Evolutionary conservation across 2,797 vertebrate genomes (phyloP).

Genomic region (Coccyzus lansbergi): DNA sequence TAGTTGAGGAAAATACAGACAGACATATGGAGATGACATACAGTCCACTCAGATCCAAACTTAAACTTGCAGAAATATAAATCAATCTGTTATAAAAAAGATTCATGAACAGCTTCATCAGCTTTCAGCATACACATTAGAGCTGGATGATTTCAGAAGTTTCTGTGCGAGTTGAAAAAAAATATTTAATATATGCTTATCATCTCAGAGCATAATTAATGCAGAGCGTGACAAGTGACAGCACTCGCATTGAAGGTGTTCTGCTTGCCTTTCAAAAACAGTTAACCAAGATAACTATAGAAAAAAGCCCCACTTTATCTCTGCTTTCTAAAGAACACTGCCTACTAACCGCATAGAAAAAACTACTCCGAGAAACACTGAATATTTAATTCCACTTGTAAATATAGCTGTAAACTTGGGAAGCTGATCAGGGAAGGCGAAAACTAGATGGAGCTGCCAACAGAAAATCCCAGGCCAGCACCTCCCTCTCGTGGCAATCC

Average conservation of each 20-base stretch:
- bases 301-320: neutral
- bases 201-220: slow-evolving; percentile 9
- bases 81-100: neutral
- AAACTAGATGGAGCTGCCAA: neutral
- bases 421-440: neutral
- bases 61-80: neutral
- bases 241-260: slow-evolving; percentile 14
- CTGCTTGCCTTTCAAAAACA: slow-evolving; percentile 23
- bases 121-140: neutral
- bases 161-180: neutral
- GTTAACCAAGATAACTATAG: neutral
- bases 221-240: slow-evolving; percentile 32
- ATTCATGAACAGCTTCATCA: neutral
- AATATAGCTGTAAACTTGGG: neutral
- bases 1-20: neutral
- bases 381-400: slow-evolving; percentile 21
- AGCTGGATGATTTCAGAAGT: neutral
- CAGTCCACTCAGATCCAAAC: neutral
- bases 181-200: neutral
- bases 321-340: slow-evolving; percentile 2
- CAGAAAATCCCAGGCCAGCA: neutral
- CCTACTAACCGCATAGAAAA: neutral
- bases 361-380: slow-evolving; percentile 24
- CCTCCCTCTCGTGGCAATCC: slow-evolving; percentile 50
- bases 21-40: neutral